phyloP scores from a whole-genome alignment of 2,888 invertebrate genomes.

The Lepas anatifera region DNA sequence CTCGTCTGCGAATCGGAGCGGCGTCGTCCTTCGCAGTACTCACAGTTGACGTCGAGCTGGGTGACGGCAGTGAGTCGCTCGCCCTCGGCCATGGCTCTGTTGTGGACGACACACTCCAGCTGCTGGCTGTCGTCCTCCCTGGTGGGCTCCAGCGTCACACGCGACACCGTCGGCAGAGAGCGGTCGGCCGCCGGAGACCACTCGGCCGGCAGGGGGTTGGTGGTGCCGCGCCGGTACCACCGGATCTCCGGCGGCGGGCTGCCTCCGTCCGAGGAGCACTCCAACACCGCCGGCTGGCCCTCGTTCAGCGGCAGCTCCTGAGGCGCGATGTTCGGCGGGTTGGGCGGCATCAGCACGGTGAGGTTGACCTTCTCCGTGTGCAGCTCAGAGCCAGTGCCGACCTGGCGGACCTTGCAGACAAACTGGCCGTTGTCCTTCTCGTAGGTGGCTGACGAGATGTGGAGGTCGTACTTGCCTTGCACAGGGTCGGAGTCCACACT shows the following conservation, averaged over 20 bases:
- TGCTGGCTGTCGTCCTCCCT: constrained; percentile 72
- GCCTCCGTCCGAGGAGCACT: constrained; percentile 63
- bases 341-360: constrained; percentile 74
- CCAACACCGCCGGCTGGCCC: constrained; percentile 32
- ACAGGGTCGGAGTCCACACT: constrained; percentile 66
- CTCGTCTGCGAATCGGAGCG: no score
- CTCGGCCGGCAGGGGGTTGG: constrained; percentile 20
- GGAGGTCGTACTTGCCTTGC: constrained; percentile 74
- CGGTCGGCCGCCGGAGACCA: constrained; percentile 49
- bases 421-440: constrained; percentile 82
- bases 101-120: constrained; percentile 77
- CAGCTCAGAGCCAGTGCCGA: constrained; percentile 69
- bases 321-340: constrained; percentile 60
- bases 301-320: constrained; percentile 56
- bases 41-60: constrained; percentile 76
- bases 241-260: constrained; percentile 73
- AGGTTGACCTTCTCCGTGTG: constrained; percentile 71
- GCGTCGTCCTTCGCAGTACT: constrained; percentile 38
- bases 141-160: constrained; percentile 58
- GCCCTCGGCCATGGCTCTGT: constrained; percentile 72
- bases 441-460: constrained; percentile 78
- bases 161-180: constrained; percentile 60
- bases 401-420: constrained; percentile 59
- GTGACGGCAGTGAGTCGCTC: constrained; percentile 66
- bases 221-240: constrained; percentile 22